Evolutionary conservation across 2,888 invertebrate genomes (phyloP).

Genomic region (Antheraea yamamai): DNA sequence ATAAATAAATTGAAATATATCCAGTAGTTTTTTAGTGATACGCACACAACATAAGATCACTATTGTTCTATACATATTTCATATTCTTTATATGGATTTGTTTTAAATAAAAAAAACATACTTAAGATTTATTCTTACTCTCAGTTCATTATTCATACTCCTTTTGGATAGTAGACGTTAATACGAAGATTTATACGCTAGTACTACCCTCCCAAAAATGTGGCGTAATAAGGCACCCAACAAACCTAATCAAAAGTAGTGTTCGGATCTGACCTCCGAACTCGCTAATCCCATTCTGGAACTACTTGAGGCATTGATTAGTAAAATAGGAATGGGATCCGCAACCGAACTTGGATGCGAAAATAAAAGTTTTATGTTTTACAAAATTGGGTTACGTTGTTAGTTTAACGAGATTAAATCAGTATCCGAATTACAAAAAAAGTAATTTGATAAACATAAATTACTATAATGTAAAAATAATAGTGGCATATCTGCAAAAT

Average conservation of each 20-base stretch:
- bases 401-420: background rate
- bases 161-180: background rate
- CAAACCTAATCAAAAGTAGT: conserved; percentile 39
- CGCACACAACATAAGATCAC: no score
- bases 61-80: background rate
- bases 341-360: conserved; percentile 30
- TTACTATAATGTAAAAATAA: no score
- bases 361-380: conserved; percentile 13
- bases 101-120: background rate
- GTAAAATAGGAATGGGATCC: conserved; percentile 27
- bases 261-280: conserved; percentile 32
- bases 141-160: background rate
- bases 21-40: no score
- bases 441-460: no score
- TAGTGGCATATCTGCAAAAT: no score
- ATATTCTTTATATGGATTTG: background rate
- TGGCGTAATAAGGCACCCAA: conserved; percentile 20
- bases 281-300: conserved; percentile 39
- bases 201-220: conserved; percentile 11
- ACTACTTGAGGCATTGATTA: conserved; percentile 36
- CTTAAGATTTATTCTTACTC: background rate
- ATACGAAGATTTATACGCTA: conserved; percentile 4
- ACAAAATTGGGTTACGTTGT: background rate
- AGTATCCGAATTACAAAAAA: no score
- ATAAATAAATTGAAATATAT: no score